Base-by-base conservation (phyloP, 2,113 vertebrate genomes). In the pig (Sus scrofa) region DNA sequence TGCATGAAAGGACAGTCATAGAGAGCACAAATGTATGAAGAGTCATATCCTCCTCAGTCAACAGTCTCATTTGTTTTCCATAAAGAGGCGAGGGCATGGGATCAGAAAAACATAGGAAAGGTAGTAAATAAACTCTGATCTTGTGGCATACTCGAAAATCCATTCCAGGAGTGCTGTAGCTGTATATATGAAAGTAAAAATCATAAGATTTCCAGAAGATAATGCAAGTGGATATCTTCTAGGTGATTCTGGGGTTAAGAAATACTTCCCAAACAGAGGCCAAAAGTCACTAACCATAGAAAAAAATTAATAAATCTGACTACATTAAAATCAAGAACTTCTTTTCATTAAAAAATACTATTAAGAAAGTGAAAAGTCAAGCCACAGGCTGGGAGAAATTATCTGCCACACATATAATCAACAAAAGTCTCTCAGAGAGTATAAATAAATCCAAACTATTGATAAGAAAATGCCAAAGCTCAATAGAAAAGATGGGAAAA, bases 261-360 rank as follows among this genome's bases (percentile, higher is more conserved):
- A 82, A 62, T 77, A 89, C 26, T 89, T 86, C 24, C 12, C 50
- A 67, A 94, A 75, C 27, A 87, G 39, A 94, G 5, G 27, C 58
- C 24, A 84, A 92, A 95, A 81, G 44, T 2, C 11, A 81, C 8
- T 70, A 94, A 54, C 24, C 56, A 88, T 73, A 91, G 13, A 7
- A 84, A 95, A 82, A 78, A 67, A 91, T n/a, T 65, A 71, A 79
- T 27, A 82, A 56, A 74, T 39, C 62, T 22, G 11, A 34, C 34
- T 39, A 90, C 10, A 39, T 65, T 81, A 60, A 95, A 90, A 54
- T 87, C 63, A 56, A 95, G 39, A 79, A 84, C 4, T 32, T 89
- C 7, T 95, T 93, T 82, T 91, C 19, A 60, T 67, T 75, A 87
- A 63, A 89, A 93, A 7, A 79, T 2, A 65, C 22, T n/a, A 54